Conservation (phyloP, 2,113 vertebrate species). For the Ceyx margarethae region DNA sequence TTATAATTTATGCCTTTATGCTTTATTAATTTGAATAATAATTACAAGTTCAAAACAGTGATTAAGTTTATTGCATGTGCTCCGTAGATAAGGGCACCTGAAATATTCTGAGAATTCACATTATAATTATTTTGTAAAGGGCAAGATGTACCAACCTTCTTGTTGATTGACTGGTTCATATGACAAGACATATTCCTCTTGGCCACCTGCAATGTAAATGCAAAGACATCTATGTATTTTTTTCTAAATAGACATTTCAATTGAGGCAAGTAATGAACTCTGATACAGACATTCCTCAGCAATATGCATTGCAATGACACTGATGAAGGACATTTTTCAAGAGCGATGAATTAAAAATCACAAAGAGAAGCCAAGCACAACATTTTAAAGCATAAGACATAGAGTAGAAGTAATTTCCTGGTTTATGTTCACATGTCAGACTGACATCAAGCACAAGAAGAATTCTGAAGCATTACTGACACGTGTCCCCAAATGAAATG, state of each 20-base stretch:
- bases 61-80: background rate
- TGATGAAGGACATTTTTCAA: background rate
- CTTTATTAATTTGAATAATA: background rate
- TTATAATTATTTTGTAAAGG: background rate
- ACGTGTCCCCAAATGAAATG: background rate
- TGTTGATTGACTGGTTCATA: conserved; percentile 95
- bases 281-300: background rate
- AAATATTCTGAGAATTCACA: background rate
- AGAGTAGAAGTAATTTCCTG: background rate
- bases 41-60: background rate
- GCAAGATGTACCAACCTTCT: conserved; percentile 83
- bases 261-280: background rate
- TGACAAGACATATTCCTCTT: conserved; percentile 94
- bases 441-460: background rate
- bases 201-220: conserved; percentile 83
- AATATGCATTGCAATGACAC: background rate
- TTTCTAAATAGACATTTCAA: background rate
- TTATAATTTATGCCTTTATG: background rate
- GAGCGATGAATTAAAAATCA: background rate
- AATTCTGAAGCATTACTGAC: background rate
- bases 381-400: conserved; percentile 18
- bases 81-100: background rate
- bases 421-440: background rate
- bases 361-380: background rate
- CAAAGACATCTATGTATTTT: conserved; percentile 28